Evolutionary conservation across 2,888 invertebrate genomes (phyloP).

Genomic region (Petrolisthes cinctipes): DNA sequence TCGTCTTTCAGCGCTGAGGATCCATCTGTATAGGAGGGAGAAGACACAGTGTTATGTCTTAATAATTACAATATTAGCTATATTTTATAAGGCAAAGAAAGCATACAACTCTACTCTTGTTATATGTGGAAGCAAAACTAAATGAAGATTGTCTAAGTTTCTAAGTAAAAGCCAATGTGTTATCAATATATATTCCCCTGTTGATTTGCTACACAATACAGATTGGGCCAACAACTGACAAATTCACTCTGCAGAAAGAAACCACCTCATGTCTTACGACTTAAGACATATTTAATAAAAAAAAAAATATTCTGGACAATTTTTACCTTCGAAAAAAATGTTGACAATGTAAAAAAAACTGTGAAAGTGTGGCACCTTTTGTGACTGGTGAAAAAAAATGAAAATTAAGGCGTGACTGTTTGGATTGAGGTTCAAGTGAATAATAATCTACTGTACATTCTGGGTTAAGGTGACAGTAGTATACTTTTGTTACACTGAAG

Average conservation of each 20-base stretch:
- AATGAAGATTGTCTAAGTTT: no score
- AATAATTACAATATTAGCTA: not conserved
- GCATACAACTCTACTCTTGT: not conserved
- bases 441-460: not conserved
- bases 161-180: no score
- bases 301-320: no score
- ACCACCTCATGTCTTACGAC: no score
- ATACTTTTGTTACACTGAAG: no score
- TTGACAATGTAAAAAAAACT: not conserved
- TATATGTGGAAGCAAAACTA: not conserved
- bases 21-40: conserved; percentile 22
- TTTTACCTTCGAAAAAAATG: not conserved
- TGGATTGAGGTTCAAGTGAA: no score
- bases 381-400: not conserved
- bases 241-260: no score
- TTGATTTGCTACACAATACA: no score
- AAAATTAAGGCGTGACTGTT: not conserved
- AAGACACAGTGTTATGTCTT: not conserved
- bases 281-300: no score
- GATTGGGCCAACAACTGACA: no score
- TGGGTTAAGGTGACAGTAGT: not conserved
- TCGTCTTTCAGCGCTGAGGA: conserved; percentile 31
- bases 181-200: no score
- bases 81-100: not conserved
- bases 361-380: not conserved